These are phyloP conservation scores for Cyprinodon variegatus DNA, from an alignment of 2,113 vertebrate genomes.

Conservation along the genomic window DNA sequence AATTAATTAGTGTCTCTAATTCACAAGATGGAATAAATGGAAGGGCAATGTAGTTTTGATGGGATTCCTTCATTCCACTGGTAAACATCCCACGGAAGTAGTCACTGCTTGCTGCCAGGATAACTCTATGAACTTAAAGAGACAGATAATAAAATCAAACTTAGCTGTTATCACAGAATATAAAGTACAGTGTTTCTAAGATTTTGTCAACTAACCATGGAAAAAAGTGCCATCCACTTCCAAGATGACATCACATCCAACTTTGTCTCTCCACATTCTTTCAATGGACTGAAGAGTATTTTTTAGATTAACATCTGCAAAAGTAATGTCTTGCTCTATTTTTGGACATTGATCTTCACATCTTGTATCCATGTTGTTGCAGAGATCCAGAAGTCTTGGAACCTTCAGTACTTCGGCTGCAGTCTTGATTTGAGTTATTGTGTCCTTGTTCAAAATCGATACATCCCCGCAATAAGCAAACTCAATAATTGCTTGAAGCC, in stretches of 20 bases:
- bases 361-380: conserved; percentile 23
- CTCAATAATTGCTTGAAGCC: conserved; percentile 80
- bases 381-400: conserved; percentile 73
- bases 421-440: conserved; percentile 50
- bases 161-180: neutral
- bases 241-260: conserved; percentile 87
- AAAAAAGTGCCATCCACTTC: conserved; percentile 74
- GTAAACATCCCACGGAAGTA: conserved; percentile 92
- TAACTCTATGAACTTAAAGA: conserved; percentile 84
- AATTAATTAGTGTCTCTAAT: conserved; percentile 82
- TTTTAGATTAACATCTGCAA: conserved; percentile 75
- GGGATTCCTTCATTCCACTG: conserved; percentile 88
- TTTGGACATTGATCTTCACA: neutral
- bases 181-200: neutral
- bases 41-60: conserved; percentile 69
- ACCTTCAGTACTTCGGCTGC: conserved; percentile 77
- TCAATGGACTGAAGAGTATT: conserved; percentile 74
- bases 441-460: conserved; percentile 41
- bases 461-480: conserved; percentile 86
- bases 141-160: neutral
- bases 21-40: conserved; percentile 76
- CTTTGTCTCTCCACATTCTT: conserved; percentile 68
- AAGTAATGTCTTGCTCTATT: conserved; percentile 6
- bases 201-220: conserved; percentile 67
- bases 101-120: conserved; percentile 88